phyloP scores from a whole-genome alignment of 2,113 vertebrate genomes.

The Pelecanus crispus region DNA sequence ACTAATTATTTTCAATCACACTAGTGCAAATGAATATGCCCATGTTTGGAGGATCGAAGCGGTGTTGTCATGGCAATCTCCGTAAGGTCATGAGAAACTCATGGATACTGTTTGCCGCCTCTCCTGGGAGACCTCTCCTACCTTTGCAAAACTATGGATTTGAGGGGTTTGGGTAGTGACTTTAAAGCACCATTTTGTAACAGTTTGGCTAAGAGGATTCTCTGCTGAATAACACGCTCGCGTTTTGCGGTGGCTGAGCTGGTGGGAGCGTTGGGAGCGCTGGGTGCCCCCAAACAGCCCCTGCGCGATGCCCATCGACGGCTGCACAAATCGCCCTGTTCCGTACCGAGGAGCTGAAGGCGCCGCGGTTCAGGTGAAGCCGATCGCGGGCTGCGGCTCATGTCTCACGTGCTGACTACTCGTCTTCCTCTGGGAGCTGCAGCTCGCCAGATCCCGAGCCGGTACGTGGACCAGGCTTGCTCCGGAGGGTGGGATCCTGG shows the following conservation, averaged over 20 bases:
- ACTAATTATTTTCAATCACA: slow-evolving; percentile 55
- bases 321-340: not conserved
- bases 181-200: rapidly evolving
- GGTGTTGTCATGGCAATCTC: slow-evolving; percentile 57
- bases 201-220: not conserved
- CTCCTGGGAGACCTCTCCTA: not conserved
- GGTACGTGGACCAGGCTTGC: rapidly evolving
- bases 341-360: not conserved
- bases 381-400: not conserved
- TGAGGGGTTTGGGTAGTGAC: not conserved
- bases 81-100: slow-evolving; percentile 50
- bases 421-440: not conserved
- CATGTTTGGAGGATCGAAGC: slow-evolving; percentile 29
- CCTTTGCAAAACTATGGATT: not conserved
- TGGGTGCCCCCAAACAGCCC: not conserved
- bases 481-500: not conserved
- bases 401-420: not conserved
- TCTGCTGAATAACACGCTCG: not conserved
- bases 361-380: rapidly evolving
- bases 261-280: not conserved
- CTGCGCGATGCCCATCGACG: not conserved
- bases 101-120: not conserved
- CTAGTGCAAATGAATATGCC: slow-evolving; percentile 40
- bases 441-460: rapidly evolving
- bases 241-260: not conserved